phyloP scores from a whole-genome alignment of 2,113 vertebrate genomes.

The Gavia stellata region DNA sequence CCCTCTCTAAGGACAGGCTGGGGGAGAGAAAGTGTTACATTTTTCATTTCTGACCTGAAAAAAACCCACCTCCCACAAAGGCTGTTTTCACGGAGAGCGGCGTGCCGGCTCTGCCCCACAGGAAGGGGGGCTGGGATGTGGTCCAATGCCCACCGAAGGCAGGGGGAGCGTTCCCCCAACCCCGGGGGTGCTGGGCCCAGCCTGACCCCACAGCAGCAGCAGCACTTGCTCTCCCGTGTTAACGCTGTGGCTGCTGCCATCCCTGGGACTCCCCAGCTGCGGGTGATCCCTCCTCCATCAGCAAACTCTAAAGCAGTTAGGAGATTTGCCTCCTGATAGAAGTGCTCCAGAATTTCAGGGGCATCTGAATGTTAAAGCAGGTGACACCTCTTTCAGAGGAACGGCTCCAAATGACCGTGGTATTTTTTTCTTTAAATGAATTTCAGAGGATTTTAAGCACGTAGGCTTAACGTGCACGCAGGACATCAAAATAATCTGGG shows the following conservation, averaged over 20 bases:
- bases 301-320: rapidly evolving
- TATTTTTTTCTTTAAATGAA: not conserved
- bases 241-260: not conserved
- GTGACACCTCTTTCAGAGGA: not conserved
- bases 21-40: rapidly evolving
- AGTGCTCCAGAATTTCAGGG: not conserved
- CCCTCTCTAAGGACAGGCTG: not conserved
- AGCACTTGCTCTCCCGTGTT: rapidly evolving
- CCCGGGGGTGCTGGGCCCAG: not conserved
- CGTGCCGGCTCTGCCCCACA: rapidly evolving
- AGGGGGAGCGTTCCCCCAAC: too few species aligned
- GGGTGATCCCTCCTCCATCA: not conserved
- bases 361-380: rapidly evolving
- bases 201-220: not conserved
- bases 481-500: not conserved
- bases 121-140: not conserved
- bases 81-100: too few species aligned
- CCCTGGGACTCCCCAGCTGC: not conserved
- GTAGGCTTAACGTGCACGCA: not conserved
- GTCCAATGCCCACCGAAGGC: not conserved
- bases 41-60: not conserved
- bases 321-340: not conserved
- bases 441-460: not conserved
- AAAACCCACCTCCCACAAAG: not conserved
- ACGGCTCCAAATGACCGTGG: not conserved